Evolutionary conservation across 1,140 invertebrate species (phyloP).

Genomic region (Apis mellifera): Amel_HAv3.1 CM009936.2:9194501-9195000

Average conservation of each 20-base stretch:
- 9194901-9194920: background rate
- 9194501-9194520: conserved; percentile 80
- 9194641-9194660: background rate
- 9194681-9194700: conserved; percentile 30
- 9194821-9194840: conserved; percentile 33
- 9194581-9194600: conserved; percentile 35
- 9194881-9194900: no score
- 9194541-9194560: conserved; percentile 35
- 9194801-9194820: conserved; percentile 9
- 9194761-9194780: conserved; percentile 27
- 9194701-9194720: background rate
- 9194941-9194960: background rate
- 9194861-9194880: background rate
- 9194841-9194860: conserved; percentile 33
- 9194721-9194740: background rate
- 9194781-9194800: conserved; percentile 27
- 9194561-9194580: no score
- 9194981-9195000: background rate
- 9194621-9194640: background rate
- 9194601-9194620: conserved; percentile 53
- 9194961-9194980: no score
- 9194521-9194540: conserved; percentile 72
- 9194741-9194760: conserved; percentile 7
- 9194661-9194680: no score
- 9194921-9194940: no score